Base-by-base conservation (phyloP, 2,888 invertebrate genomes). In the Spisula subtruncata region DNA sequence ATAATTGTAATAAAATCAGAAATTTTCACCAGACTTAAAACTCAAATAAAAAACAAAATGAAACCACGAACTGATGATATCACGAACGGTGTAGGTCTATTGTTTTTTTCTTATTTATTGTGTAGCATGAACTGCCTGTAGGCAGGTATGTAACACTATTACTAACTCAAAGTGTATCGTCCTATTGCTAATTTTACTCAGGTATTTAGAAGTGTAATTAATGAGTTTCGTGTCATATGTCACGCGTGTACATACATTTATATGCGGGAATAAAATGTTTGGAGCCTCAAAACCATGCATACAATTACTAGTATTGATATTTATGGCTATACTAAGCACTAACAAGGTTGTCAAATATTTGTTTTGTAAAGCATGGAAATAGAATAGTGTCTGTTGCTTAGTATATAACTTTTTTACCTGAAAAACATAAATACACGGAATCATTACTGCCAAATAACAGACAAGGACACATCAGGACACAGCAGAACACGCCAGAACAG, bases 21-120 rank as follows among this genome's bases (percentile, higher is more conserved):
- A 8, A 2, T 5, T 41, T 41, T 5, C 41, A 41, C 2, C 41
- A 41, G 41, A 41, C 41, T 41, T 41, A 41, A 41, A 41, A 2
- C 41, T 8, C 8, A 41, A 41, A n/a, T n/a, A n/a, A n/a, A n/a
- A n/a, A 41, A 2, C 41, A 8, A 41, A 41, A 41, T 41, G 41
- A 41, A 41, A 41, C 41, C 41, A 41, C 41, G 8, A 51, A 12
- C 5, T 51, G 16, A 12, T 51, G 12, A 51, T 51, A 51, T 51
- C 51, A 51, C 14, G 51, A 14, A 66, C 60, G 12, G 60, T 25
- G 10, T 66, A 25, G 60, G 60, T 25, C 60, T 66, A 25, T 5
- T n/a, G 10, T n/a, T 56, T n/a, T n/a, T n/a, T n/a, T n/a, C n/a
- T n/a, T 66, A 66, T 66, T 66, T 66, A 66, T n/a, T 66, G 60